phyloP scores from a whole-genome alignment of 1,140 invertebrate genomes.

The Drosophila orosa region DNA sequence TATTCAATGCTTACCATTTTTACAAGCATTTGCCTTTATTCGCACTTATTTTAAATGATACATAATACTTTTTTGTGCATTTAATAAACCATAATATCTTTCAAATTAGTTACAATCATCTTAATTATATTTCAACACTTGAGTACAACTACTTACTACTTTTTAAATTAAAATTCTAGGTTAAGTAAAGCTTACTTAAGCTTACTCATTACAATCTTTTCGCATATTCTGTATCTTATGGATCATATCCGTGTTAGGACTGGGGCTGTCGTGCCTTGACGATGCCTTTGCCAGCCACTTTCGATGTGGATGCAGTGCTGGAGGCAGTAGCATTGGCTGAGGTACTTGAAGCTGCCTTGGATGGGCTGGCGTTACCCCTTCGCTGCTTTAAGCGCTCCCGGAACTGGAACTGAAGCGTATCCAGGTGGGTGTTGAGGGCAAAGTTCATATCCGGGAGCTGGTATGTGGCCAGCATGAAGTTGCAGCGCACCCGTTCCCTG shows the following conservation, averaged over 20 bases:
- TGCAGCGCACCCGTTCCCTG: conserved; percentile 62
- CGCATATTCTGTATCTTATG: background rate
- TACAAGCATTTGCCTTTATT: background rate
- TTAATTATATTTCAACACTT: background rate
- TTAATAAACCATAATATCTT: background rate
- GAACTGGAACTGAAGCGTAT: conserved; percentile 37
- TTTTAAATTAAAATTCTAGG: background rate
- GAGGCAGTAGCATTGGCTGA: background rate
- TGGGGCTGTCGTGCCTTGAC: conserved; percentile 4
- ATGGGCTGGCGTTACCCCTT: background rate
- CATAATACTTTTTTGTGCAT: background rate
- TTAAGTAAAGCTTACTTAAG: too few species aligned
- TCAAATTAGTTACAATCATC: background rate
- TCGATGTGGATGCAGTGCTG: background rate
- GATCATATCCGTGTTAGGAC: background rate
- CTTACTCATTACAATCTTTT: background rate
- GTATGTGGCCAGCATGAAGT: conserved; percentile 69
- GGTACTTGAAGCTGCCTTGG: background rate
- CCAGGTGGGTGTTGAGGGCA: conserved; percentile 35
- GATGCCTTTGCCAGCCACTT: conserved; percentile 4
- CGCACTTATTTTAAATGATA: background rate
- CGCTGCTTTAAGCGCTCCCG: conserved; percentile 48
- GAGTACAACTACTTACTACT: background rate
- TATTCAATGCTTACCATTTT: background rate
- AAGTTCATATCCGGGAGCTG: conserved; percentile 70